phyloP scores from a whole-genome alignment of 2,113 vertebrate species.

The Pachycephala philippinensis region DNA sequence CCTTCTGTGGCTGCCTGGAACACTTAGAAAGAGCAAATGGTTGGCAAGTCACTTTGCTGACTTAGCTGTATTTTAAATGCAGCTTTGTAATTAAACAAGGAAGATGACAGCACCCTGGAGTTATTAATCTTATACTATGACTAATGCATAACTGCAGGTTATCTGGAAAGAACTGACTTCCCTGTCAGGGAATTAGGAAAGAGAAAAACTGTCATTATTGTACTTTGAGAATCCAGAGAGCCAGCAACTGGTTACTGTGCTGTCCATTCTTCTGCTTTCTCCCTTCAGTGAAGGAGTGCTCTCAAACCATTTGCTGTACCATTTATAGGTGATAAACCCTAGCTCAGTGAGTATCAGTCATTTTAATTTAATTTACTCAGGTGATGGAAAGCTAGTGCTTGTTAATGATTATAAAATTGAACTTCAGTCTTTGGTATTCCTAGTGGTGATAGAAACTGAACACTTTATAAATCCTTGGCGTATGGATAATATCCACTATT shows the following conservation, averaged over 20 bases:
- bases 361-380: not conserved
- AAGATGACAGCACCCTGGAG: not conserved
- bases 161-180: not conserved
- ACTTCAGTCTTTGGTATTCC: not conserved
- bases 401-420: not conserved
- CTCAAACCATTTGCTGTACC: not conserved
- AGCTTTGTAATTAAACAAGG: not conserved
- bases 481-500: not conserved
- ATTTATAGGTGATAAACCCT: not conserved
- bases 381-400: not conserved
- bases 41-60: not conserved
- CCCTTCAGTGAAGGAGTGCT: not conserved
- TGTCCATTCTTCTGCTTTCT: not conserved
- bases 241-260: not conserved
- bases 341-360: not conserved
- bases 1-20: not conserved
- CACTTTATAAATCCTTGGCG: not conserved
- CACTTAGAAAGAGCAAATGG: not conserved
- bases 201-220: not conserved
- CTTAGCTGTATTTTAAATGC: not conserved
- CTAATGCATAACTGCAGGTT: not conserved
- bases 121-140: not conserved
- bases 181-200: not conserved
- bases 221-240: not conserved
- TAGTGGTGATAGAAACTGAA: not conserved